phyloP scores from a whole-genome alignment of 2,888 invertebrate genomes.

The Drosophila lacicola region DNA sequence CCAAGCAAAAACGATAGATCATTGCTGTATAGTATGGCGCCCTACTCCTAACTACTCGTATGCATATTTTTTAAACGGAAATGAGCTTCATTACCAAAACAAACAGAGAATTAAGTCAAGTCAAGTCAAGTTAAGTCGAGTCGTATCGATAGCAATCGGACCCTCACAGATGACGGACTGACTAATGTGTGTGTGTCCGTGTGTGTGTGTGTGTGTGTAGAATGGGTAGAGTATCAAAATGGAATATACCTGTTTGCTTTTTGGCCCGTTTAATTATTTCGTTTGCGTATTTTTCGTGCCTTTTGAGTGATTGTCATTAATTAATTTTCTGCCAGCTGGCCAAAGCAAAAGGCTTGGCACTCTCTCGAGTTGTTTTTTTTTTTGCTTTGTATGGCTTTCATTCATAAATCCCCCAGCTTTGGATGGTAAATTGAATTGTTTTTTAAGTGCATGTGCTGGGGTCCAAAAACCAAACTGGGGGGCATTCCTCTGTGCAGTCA shows the following conservation, averaged over 20 bases:
- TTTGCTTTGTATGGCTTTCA: slow-evolving; percentile 55
- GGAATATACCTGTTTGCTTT: slow-evolving; percentile 72
- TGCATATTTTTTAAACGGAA: slow-evolving; percentile 75
- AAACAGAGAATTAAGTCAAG: slow-evolving; percentile 73
- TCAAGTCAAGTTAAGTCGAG: slow-evolving; percentile 2
- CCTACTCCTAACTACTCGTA: slow-evolving; percentile 32
- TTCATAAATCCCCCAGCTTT: slow-evolving; percentile 68
- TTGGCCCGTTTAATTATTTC: slow-evolving; percentile 78
- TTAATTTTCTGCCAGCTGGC: slow-evolving; percentile 68
- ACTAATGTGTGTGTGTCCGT: slow-evolving; percentile 63
- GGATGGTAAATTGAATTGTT: slow-evolving; percentile 77
- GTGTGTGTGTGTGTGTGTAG: slow-evolving; percentile 25
- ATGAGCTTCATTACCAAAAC: slow-evolving; percentile 84
- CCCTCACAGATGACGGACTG: slow-evolving; percentile 51
- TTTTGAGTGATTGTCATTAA: slow-evolving; percentile 82
- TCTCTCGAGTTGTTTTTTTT: neutral
- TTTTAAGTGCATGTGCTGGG: slow-evolving; percentile 65
- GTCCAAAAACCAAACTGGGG: slow-evolving; percentile 13
- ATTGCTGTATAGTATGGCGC: slow-evolving; percentile 14
- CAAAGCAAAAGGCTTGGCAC: slow-evolving; percentile 36
- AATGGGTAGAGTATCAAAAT: slow-evolving; percentile 65
- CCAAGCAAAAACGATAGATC: neutral
- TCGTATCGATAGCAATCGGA: slow-evolving; percentile 42
- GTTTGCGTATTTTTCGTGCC: slow-evolving; percentile 72
- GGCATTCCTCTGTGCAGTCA: slow-evolving; percentile 69